Conservation (phyloP, 23 tunicate species). For the Phallusia fumigata region DNA sequence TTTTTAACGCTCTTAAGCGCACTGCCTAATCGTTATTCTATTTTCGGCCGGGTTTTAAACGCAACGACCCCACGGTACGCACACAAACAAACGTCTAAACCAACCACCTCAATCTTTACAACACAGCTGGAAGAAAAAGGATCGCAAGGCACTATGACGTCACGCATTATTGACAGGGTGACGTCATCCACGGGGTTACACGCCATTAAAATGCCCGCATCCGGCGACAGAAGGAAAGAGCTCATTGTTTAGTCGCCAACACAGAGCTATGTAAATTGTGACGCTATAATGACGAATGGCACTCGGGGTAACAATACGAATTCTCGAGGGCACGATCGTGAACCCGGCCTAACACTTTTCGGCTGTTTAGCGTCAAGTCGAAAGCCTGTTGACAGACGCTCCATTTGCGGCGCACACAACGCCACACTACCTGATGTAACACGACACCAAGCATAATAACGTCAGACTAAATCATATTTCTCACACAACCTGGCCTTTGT, state of each 20-base stretch:
- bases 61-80: no score
- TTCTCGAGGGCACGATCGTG: not conserved
- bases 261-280: not conserved
- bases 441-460: not conserved
- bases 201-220: not conserved
- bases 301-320: not conserved
- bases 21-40: no score
- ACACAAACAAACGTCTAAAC: no score
- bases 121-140: not conserved
- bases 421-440: not conserved
- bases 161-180: not conserved
- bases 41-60: no score
- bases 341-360: not conserved
- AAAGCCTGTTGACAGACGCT: constrained; percentile 6
- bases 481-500: not conserved
- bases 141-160: not conserved
- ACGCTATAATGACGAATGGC: not conserved
- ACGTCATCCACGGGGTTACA: not conserved
- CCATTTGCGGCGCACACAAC: not conserved
- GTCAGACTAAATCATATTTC: not conserved
- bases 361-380: not conserved
- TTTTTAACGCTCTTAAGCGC: no score
- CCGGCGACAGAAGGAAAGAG: not conserved
- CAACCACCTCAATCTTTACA: not conserved
- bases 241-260: not conserved